Evolutionary conservation across 2,113 vertebrate species (phyloP), one percentile per base, ranked within the genome.

Genomic region (Trichechus manatus): DNA sequence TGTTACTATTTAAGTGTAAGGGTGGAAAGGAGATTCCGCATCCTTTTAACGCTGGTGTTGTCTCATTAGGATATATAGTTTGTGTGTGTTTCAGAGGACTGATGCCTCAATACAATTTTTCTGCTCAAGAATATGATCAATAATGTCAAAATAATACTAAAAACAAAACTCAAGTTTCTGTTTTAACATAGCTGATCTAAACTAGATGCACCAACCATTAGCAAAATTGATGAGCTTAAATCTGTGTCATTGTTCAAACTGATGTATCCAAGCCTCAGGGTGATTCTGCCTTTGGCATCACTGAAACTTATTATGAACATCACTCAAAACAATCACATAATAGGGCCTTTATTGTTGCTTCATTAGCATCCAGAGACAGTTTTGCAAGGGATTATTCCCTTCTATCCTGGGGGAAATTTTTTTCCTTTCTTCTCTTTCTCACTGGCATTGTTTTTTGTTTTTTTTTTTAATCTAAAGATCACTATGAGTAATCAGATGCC

Each of bases 381-480:
- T 97, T 96, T 92, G 33, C 72, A 96, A 87, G 88, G 81, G 80
- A 97, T 96, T 92, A 92, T 97, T 95, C 47, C 64, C 56, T 91
- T 95, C 93, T 95, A 66, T 96, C 95, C 91, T 93, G 89, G 19
- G 82, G 84, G 78, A 94, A 68, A 14, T 39, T 91, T 95, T 95
- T 64, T 47, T 47, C 83, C 86, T 87, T 94, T 96, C 95, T 95
- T 96, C 27, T 72, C 2, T 19, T 66, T 47, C 84, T 95, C 92
- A 42, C 92, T 92, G 36, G 94, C 89, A 95, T 61, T 96, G 42
- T 97, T 64, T 97, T 39, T 3, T 39, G 39, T 47, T 47, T 47
- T 47, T 47, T 47, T 98, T 98, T 94, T 94, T 56, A 56, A 94
- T 98, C 89, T 78, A 50, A 97, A 97, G 94, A 97, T 94, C 97